phyloP scores from a whole-genome alignment of 2,797 vertebrate species.

The Microtus obscurus region DNA sequence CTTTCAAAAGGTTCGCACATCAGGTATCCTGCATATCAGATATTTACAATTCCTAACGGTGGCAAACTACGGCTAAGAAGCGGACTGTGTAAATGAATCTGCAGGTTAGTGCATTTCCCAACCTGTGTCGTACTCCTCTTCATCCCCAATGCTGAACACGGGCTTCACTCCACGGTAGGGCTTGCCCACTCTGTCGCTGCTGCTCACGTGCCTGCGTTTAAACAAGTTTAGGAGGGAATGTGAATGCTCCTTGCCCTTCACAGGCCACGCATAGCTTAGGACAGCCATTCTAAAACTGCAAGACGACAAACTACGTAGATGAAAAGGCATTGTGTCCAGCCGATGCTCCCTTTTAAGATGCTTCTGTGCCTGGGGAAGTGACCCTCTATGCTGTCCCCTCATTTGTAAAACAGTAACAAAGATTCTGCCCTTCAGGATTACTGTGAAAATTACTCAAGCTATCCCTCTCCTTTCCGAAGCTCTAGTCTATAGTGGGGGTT shows the following conservation, averaged over 20 bases:
- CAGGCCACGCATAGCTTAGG: constrained; percentile 62
- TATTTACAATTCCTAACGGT: background rate
- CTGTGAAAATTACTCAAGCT: constrained; percentile 7
- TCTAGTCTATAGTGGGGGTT: background rate
- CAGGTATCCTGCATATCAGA: background rate
- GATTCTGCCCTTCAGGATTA: background rate
- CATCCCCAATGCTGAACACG: constrained; percentile 98
- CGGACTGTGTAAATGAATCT: background rate
- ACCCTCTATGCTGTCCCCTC: background rate
- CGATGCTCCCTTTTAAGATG: background rate
- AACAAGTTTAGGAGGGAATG: constrained; percentile 54
- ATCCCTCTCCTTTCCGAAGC: background rate
- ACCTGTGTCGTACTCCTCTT: constrained; percentile 99
- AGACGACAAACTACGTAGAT: constrained; percentile 79
- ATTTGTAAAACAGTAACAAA: background rate
- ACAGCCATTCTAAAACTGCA: constrained; percentile 74
- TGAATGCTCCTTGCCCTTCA: constrained; percentile 61
- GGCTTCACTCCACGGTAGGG: constrained; percentile 98
- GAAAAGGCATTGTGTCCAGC: constrained; percentile 33
- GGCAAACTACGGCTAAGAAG: background rate
- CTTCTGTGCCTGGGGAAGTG: background rate
- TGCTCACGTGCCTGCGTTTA: constrained; percentile 95
- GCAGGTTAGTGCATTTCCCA: constrained; percentile 55
- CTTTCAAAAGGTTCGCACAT: background rate
- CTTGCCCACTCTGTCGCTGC: constrained; percentile 97